Evolutionary conservation across 2,888 invertebrate genomes (phyloP), one percentile per base, ranked within the genome.

Genomic region (Brachyopa scutellaris): DNA sequence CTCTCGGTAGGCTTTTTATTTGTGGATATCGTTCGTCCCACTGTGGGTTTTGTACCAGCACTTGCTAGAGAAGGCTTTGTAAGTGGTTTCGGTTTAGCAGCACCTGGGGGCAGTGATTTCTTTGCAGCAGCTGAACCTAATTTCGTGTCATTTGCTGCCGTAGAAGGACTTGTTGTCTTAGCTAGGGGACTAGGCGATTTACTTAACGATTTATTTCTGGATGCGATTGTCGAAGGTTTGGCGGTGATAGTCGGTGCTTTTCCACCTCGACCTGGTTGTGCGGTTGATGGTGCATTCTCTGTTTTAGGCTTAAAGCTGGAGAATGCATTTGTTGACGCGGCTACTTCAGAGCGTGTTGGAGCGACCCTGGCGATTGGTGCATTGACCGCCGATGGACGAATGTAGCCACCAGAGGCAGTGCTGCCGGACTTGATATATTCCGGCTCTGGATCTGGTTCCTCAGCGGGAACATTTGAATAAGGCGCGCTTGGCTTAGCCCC

Each of bases 341-440:
- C 84, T 29, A 33, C 42, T 69, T 90, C 89, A 2, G 90, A 87
- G 51, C 89, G 87, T 4, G 88, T 89, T 36, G 90, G 91, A 0
- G 91, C 89, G 15, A 91, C 89, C 15, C 91, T 87, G 2, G 90
- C 90, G 62, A 91, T 88, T 2, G 95, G 95, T 31, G 94, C 92
- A 86, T 95, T 95, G 0, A 95, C 92, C 0, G 94, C 93, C 6
- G 95, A 93, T 0, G 96, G 94, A 85, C 94, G 93, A 64, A 95
- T 92, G 87, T 95, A 95, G 0, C 94, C 94, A 78, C 94, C 95
- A 38, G 94, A 94, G 0, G 95, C 94, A 0, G 94, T 93, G 17
- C 93, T 92, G 45, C 90, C 92, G 0, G 93, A 93, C 86, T 88
- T 31, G 91, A 92, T 92, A 85, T 94, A 95, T 26, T 94, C 92